Evolutionary conservation across 1,140 invertebrate genomes (phyloP).

Genomic region (Pantala flavescens): DNA sequence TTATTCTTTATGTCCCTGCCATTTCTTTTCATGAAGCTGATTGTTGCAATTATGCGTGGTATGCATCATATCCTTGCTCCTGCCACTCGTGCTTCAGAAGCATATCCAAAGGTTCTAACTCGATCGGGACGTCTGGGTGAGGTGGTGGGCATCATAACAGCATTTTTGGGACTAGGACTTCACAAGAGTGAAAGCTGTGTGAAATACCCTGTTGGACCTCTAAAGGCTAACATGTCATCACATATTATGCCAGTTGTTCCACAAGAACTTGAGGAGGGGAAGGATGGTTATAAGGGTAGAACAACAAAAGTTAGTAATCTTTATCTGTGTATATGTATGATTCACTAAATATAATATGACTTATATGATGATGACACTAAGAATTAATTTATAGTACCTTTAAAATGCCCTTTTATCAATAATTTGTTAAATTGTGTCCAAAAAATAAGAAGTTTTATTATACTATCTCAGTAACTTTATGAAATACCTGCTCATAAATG

Average conservation of each 20-base stretch:
- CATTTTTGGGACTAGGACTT: background rate
- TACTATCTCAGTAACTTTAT: too few relatives aligned
- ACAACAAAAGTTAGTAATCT: background rate
- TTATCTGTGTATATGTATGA: background rate
- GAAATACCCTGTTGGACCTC: background rate
- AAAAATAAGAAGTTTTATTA: too few relatives aligned
- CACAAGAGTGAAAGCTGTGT: background rate
- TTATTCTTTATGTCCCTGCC: too few relatives aligned
- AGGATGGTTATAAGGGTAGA: background rate
- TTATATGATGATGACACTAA: too few relatives aligned
- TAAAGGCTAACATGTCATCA: background rate
- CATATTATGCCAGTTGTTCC: background rate
- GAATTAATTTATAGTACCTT: too few relatives aligned
- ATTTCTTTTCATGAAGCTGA: background rate
- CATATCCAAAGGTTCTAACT: background rate
- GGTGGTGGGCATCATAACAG: background rate
- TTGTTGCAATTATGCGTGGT: background rate
- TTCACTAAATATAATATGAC: background rate
- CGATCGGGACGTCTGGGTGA: background rate
- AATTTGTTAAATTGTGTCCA: too few relatives aligned
- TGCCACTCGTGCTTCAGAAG: background rate
- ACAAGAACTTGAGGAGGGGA: background rate
- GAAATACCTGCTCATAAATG: too few relatives aligned
- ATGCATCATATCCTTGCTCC: background rate
- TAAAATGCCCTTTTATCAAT: too few relatives aligned